These are phyloP conservation scores for Copidosoma aretas DNA, from an alignment of 2,888 invertebrate genomes.

Conservation along the genomic window DNA sequence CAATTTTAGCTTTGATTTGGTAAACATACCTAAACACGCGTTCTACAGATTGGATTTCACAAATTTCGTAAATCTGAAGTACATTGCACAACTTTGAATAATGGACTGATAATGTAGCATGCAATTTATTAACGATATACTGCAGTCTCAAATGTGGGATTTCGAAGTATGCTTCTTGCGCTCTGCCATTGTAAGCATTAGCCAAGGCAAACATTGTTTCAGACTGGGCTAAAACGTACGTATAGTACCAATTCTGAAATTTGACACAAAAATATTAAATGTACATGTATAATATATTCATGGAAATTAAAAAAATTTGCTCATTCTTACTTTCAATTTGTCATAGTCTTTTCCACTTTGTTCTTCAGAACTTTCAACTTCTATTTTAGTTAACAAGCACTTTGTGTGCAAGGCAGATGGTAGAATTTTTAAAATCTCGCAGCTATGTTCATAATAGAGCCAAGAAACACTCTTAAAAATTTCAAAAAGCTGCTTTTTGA, in stretches of 20 bases:
- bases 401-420: slow-evolving; percentile 40
- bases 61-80: slow-evolving; percentile 47
- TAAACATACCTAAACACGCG: slow-evolving; percentile 45
- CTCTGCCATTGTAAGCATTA: slow-evolving; percentile 46
- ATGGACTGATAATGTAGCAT: slow-evolving; percentile 40
- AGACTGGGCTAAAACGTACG: slow-evolving; percentile 56
- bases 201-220: slow-evolving; percentile 55
- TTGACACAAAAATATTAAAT: slow-evolving; percentile 22
- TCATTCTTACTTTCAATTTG: slow-evolving; percentile 19
- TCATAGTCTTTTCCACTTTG: slow-evolving; percentile 43
- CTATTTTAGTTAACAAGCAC: slow-evolving; percentile 33
- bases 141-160: slow-evolving; percentile 47
- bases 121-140: slow-evolving; percentile 44
- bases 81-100: slow-evolving; percentile 44
- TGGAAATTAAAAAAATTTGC: slow-evolving; percentile 3
- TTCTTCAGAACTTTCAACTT: slow-evolving; percentile 44
- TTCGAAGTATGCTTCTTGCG: slow-evolving; percentile 34
- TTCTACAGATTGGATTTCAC: slow-evolving; percentile 43
- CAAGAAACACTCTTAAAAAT: slow-evolving; percentile 49
- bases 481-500: slow-evolving; percentile 49
- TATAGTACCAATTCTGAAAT: slow-evolving; percentile 54
- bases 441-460: slow-evolving; percentile 47
- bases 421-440: slow-evolving; percentile 45
- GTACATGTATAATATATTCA: slow-evolving; percentile 25
- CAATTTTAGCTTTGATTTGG: neutral